Percentiles rank a stretch among this genome's conserved stretches.
Evolutionary conservation across 1,140 invertebrate genomes (phyloP).

Genomic region (Euwallacea fornicatus): DNA sequence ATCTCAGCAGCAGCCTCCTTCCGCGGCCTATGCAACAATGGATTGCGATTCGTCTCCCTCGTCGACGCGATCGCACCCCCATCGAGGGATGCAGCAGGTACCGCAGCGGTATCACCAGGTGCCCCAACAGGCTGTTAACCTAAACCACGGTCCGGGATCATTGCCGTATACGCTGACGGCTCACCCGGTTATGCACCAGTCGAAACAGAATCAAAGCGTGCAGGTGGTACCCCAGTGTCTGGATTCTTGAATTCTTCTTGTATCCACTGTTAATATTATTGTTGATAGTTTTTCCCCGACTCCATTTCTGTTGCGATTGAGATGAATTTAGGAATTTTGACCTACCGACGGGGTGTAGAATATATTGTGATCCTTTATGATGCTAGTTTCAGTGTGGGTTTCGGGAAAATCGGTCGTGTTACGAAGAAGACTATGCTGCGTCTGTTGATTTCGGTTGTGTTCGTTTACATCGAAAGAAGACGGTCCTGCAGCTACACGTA

Average conservation of each 20-base stretch:
- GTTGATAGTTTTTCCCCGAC: not conserved
- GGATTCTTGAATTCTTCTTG: not conserved
- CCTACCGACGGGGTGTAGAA: not conserved
- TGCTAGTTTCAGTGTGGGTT: constrained; percentile 24
- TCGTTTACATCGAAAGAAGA: not conserved
- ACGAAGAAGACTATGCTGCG: no score
- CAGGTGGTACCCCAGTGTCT: constrained; percentile 31
- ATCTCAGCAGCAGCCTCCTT: constrained; percentile 32
- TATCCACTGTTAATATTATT: not conserved
- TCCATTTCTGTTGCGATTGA: no score
- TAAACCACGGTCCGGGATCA: constrained; percentile 46
- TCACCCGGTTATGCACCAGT: constrained; percentile 6
- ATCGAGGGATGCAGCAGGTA: constrained; percentile 44
- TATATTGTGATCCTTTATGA: not conserved
- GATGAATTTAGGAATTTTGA: no score
- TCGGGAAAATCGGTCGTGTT: constrained; percentile 12
- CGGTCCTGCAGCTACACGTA: no score
- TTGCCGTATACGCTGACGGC: constrained; percentile 44
- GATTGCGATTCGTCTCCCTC: constrained; percentile 55
- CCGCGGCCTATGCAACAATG: constrained; percentile 54
- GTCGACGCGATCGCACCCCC: constrained; percentile 40
- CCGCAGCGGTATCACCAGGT: constrained; percentile 52
- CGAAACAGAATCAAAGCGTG: constrained; percentile 24
- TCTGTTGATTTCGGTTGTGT: constrained; percentile 8
- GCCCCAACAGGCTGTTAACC: constrained; percentile 51